These are phyloP conservation scores for Nycticorax nycticorax DNA, from an alignment of 2,113 vertebrate species.

Conservation along the genomic window DNA sequence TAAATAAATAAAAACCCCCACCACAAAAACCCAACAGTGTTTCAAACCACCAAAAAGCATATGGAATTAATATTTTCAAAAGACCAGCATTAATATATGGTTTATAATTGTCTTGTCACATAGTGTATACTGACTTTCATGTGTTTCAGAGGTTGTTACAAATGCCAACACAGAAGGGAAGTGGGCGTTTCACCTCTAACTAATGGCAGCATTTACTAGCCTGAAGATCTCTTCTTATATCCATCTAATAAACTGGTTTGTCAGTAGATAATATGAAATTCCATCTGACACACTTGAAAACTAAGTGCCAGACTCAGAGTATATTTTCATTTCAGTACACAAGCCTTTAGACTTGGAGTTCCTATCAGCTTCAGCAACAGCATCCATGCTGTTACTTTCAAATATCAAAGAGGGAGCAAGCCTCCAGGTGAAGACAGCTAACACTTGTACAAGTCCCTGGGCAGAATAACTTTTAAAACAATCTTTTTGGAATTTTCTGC, in stretches of 20 bases:
- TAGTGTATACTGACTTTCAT: not conserved
- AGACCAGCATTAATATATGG: not conserved
- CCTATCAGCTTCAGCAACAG: not conserved
- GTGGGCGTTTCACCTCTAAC: conserved; percentile 38
- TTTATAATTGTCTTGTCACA: not conserved
- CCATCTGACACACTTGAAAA: conserved; percentile 24
- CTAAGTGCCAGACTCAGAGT: not conserved
- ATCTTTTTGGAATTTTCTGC: not conserved
- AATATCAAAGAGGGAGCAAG: not conserved
- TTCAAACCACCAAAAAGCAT: not conserved
- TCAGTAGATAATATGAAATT: conserved; percentile 28
- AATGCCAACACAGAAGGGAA: conserved; percentile 15
- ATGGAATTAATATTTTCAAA: not conserved
- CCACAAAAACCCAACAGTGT: accelerated
- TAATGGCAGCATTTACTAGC: conserved; percentile 32
- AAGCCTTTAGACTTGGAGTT: not conserved
- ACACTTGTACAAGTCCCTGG: not conserved
- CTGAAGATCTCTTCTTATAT: conserved; percentile 23
- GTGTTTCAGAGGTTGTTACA: conserved; percentile 22
- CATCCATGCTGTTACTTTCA: not conserved
- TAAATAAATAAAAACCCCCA: no score
- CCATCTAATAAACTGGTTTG: conserved; percentile 36
- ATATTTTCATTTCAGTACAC: not conserved
- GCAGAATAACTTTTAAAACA: not conserved
- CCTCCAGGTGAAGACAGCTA: not conserved